Evolutionary conservation across 1,140 invertebrate genomes (phyloP), one percentile per base, ranked within the genome.

Genomic region (Melipona quadrifasciata): DNA sequence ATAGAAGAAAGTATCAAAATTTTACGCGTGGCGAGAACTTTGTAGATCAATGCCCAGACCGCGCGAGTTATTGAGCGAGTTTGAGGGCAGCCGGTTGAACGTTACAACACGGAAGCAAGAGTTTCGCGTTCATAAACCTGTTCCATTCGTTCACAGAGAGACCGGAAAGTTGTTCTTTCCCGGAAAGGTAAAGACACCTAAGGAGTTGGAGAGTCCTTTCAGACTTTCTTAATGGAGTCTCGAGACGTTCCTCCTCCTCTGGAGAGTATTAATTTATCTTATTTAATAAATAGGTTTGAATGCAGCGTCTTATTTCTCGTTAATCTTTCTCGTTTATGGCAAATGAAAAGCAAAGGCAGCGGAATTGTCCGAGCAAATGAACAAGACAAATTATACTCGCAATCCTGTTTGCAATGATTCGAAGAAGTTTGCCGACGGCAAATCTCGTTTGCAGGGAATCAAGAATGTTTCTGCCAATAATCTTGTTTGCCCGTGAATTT

Each of bases 241-340:
- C 14, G 47, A 55, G 64, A 55, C 68, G 64, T 55, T 55, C 31
- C 53, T 68, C 27, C 64, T 24, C 24, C 39, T 10, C 39, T 8
- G 4, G 19, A 12, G 31, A 47, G 53, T 78, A 67, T 78, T 78
- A 51, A 78, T 78, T 78, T 78, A 67, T 53, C 61, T 47, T 47
- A 47, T 47, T 47, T 47, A 8, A 47, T 47, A 78, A 67, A 78
- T 51, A 19, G 31, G 61, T 67, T 78, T 67, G 24, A 53, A 53
- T 12, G n/a, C 73, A 39, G 31, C n/a, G 12, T 67, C 16, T 34
- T 51, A 21, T 58, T 64, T 31, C 1, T n/a, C 3, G 47, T 67
- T 34, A 53, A 78, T 78, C 51, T 65, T 31, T n/a, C 24, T 65
- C n/a, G n/a, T 76, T 61, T 16, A 24, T n/a, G 31, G 2, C 1